Percentiles rank a stretch among this genome's conserved stretches.
Evolutionary conservation across 1,140 invertebrate genomes (phyloP).

Genomic region (Brachionus sp.): DNA sequence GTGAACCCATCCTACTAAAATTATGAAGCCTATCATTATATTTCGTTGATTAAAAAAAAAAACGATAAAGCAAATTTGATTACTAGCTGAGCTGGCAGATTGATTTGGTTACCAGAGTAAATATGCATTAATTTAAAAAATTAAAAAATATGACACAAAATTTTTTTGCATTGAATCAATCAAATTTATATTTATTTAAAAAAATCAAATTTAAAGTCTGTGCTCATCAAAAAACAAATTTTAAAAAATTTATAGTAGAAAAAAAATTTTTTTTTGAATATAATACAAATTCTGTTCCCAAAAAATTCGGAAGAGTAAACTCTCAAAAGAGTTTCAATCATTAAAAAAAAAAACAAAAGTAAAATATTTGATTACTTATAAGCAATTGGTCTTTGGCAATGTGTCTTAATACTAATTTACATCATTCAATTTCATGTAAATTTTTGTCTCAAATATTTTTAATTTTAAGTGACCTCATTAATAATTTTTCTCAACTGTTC

Average conservation of each 20-base stretch:
- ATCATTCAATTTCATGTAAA: constrained; percentile 10
- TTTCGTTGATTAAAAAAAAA: neutral
- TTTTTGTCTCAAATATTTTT: neutral
- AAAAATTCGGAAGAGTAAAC: neutral
- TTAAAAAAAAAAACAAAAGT: neutral
- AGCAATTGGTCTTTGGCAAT: neutral
- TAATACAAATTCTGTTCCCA: neutral
- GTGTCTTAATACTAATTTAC: constrained; percentile 19
- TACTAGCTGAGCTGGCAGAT: neutral
- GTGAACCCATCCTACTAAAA: neutral
- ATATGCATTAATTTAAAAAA: neutral
- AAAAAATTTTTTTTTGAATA: neutral
- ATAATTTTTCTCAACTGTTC: constrained; percentile 17
- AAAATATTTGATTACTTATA: neutral
- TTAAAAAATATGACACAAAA: neutral
- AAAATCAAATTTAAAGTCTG: neutral
- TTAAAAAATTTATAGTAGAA: neutral
- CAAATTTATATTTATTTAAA: neutral
- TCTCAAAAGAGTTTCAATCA: neutral
- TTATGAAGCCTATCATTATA: neutral
- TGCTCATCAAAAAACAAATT: neutral
- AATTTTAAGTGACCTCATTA: constrained; percentile 34
- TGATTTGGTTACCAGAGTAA: neutral
- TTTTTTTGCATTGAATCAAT: neutral
- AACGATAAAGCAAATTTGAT: neutral